phyloP scores from a whole-genome alignment of 2,797 vertebrate genomes.

The Enteromius anoplus region DNA sequence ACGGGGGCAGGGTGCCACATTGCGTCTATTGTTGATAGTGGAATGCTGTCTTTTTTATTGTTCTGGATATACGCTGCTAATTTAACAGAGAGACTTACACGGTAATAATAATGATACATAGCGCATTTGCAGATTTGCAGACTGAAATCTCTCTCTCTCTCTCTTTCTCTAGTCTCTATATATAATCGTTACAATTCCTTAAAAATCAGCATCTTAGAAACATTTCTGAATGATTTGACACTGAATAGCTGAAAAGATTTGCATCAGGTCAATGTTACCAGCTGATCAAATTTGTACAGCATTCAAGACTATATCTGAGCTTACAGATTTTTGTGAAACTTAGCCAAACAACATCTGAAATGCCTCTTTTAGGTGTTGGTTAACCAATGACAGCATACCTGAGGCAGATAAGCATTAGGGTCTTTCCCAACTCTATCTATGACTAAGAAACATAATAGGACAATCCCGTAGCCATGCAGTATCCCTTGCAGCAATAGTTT shows the following conservation, averaged over 20 bases:
- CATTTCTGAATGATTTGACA: not conserved
- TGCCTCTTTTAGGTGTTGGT: not conserved
- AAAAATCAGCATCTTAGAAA: not conserved
- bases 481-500: not conserved
- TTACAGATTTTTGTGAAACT: not conserved
- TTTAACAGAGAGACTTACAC: not conserved
- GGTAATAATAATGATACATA: not conserved
- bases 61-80: constrained; percentile 9
- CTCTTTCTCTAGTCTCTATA: no score
- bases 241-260: not conserved
- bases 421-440: constrained; percentile 24
- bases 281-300: not conserved
- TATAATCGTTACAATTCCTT: not conserved
- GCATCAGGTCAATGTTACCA: not conserved
- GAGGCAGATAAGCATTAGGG: constrained; percentile 19
- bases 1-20: constrained; percentile 40
- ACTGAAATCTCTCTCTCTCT: not conserved
- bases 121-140: not conserved
- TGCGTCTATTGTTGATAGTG: constrained; percentile 35
- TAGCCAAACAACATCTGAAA: not conserved
- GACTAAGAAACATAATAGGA: constrained; percentile 28
- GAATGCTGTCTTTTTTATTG: constrained; percentile 27
- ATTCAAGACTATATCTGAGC: not conserved
- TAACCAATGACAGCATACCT: constrained; percentile 1
- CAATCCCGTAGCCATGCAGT: not conserved